A percentile compares a stretch with the other conserved stretches of the same genome.
phyloP scores from a whole-genome alignment of 2,888 invertebrate genomes.

The Platerodrilus igneus region DNA sequence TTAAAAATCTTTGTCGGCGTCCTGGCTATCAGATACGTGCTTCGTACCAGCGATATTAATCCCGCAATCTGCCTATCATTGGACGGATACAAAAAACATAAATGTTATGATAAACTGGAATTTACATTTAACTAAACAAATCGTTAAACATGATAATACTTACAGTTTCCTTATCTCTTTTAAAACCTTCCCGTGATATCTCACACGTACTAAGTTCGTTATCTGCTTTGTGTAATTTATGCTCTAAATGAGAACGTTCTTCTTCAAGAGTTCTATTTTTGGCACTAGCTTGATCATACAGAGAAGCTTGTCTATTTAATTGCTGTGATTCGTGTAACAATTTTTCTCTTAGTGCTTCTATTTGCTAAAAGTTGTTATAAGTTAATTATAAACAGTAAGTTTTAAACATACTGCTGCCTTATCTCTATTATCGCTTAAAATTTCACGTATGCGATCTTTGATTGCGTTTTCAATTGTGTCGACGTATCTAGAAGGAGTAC shows the following conservation, averaged over 20 bases:
- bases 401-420: conserved; percentile 58
- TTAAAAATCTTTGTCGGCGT: too few species aligned
- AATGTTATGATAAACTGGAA: conserved; percentile 3
- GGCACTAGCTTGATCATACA: conserved; percentile 60
- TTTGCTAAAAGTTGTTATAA: conserved; percentile 55
- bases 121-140: neutral
- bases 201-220: conserved; percentile 72
- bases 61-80: too few species aligned
- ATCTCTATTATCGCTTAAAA: conserved; percentile 72
- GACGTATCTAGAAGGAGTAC: conserved; percentile 66
- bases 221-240: conserved; percentile 73
- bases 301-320: conserved; percentile 61
- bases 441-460: conserved; percentile 73
- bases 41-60: too few species aligned
- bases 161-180: conserved; percentile 74
- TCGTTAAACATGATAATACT: conserved; percentile 40
- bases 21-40: too few species aligned
- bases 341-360: conserved; percentile 72
- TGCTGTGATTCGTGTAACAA: conserved; percentile 68
- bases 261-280: conserved; percentile 67
- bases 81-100: conserved; percentile 4
- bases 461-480: conserved; percentile 75
- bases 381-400: conserved; percentile 6
- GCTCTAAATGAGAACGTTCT: conserved; percentile 69
- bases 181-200: conserved; percentile 64